Percentiles rank a stretch among this genome's conserved stretches.
Evolutionary conservation across 1,140 invertebrate genomes (phyloP).

Genomic region (Pseudobourletiella spinata): DNA sequence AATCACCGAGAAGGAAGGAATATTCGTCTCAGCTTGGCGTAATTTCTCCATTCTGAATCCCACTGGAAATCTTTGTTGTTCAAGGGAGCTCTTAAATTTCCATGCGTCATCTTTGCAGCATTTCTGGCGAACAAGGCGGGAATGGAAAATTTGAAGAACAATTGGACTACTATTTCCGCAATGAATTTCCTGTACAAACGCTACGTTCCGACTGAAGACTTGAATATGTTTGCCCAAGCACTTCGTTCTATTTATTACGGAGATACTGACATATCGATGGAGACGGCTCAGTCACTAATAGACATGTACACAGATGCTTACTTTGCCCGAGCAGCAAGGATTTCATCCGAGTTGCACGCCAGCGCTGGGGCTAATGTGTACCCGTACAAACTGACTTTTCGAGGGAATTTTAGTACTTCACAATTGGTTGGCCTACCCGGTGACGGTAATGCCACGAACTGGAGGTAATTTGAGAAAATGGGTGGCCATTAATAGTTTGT

Average conservation of each 20-base stretch:
- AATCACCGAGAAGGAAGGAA: not conserved
- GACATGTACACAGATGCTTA: not conserved
- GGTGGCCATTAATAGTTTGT: not conserved
- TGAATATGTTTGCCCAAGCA: not conserved
- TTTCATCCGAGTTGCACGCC: not conserved
- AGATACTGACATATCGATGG: not conserved
- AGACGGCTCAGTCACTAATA: not conserved
- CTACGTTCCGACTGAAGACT: not conserved
- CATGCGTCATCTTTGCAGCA: not conserved
- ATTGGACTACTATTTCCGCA: not conserved
- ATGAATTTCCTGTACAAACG: not conserved
- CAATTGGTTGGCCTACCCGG: not conserved
- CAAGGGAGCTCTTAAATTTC: not conserved
- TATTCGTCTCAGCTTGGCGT: not conserved
- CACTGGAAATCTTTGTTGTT: not conserved
- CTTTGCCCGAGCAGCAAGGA: not conserved
- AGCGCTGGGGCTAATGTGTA: not conserved
- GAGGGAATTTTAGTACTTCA: not conserved
- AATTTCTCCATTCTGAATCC: not conserved
- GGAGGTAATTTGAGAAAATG: not conserved
- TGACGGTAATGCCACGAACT: not conserved
- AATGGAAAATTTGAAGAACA: not conserved
- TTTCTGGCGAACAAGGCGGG: not conserved
- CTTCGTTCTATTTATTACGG: conserved; percentile 8
- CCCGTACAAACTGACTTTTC: not conserved